Conservation (phyloP, 2,113 vertebrate species). For the Coptodon bakossiorum region DNA sequence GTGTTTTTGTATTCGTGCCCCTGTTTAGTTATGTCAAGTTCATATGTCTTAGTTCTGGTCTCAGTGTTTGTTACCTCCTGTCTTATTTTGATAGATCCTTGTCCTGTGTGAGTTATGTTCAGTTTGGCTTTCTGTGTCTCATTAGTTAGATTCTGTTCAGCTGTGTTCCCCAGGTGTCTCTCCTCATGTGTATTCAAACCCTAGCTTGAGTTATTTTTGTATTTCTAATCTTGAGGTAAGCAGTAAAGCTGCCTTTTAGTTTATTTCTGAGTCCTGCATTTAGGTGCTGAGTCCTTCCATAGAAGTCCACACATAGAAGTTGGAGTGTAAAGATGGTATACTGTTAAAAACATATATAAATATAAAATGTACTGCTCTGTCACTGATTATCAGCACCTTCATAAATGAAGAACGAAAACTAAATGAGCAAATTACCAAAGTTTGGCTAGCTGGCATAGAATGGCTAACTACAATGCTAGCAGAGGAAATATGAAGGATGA, state of each 20-base stretch:
- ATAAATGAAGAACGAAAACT: fast-evolving
- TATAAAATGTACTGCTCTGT: background rate
- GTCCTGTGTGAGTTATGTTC: background rate
- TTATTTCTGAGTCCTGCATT: background rate
- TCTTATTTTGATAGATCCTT: background rate
- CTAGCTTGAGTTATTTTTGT: background rate
- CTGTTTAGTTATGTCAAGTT: background rate
- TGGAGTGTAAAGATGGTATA: background rate
- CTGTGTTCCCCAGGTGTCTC: fast-evolving
- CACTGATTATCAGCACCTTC: background rate
- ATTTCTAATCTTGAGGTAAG: background rate
- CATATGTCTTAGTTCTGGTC: background rate
- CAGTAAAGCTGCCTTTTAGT: background rate
- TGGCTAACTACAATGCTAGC: background rate
- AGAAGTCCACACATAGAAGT: too few species aligned
- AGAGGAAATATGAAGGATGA: background rate
- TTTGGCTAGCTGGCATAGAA: background rate
- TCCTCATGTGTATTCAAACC: background rate
- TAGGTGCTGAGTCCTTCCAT: background rate
- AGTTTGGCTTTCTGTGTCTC: background rate
- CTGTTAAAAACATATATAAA: fast-evolving
- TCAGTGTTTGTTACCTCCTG: background rate
- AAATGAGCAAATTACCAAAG: background rate
- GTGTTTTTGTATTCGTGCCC: background rate
- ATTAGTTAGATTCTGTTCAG: background rate